Evolutionary conservation across 2,113 vertebrate species (phyloP).

Genomic region (Myrmecophaga tridactyla): DNA sequence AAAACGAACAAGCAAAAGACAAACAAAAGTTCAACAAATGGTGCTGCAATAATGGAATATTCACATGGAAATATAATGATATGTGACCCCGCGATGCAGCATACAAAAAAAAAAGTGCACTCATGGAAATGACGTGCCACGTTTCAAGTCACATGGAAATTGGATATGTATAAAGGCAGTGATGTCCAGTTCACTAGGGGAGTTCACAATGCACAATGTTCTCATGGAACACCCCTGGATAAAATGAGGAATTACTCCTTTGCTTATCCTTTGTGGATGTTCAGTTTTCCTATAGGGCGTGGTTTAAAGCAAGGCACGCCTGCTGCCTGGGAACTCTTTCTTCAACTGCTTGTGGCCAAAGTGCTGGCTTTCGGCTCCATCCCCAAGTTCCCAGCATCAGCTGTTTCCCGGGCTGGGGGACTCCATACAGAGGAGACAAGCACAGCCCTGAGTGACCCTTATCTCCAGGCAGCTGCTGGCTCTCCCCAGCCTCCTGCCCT

Average conservation of each 20-base stretch:
- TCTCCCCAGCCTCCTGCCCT: background rate
- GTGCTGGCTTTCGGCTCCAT: background rate
- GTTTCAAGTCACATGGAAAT: background rate
- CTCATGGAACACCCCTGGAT: background rate
- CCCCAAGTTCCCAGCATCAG: background rate
- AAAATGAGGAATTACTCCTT: background rate
- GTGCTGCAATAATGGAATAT: too few relatives aligned
- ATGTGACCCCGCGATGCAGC: too few relatives aligned
- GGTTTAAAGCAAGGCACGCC: background rate
- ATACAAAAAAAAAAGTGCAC: background rate
- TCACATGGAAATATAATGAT: too few relatives aligned
- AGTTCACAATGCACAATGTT: background rate
- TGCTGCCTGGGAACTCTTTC: background rate
- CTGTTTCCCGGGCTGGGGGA: background rate
- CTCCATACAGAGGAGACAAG: background rate
- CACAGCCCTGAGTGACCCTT: background rate
- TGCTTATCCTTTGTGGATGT: background rate
- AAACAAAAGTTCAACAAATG: too few relatives aligned
- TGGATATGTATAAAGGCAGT: background rate
- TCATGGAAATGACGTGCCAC: too few relatives aligned
- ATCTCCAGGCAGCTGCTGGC: background rate
- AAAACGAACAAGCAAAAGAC: too few relatives aligned
- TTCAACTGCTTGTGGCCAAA: background rate
- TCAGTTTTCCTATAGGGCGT: background rate
- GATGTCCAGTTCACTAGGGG: background rate